phyloP scores from a whole-genome alignment of 1,140 invertebrate genomes.

The Drosophila dunni region DNA sequence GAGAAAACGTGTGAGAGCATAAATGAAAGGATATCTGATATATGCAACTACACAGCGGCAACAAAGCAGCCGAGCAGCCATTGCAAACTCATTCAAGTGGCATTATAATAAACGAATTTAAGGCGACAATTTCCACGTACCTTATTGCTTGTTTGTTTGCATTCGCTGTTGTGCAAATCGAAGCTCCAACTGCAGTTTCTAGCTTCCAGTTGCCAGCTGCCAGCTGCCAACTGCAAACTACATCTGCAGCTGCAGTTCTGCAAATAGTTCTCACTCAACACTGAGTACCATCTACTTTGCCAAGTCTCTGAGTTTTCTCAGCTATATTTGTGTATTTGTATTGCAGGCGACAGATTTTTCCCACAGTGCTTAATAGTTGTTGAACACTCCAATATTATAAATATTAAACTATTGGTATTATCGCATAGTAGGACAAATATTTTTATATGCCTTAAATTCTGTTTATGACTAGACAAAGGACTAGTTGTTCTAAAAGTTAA shows the following conservation, averaged over 20 bases:
- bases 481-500: no score
- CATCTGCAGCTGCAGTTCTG: conserved; percentile 30
- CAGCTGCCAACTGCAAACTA: not conserved
- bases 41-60: conserved; percentile 30
- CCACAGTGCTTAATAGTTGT: not conserved
- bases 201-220: not conserved
- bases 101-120: conserved; percentile 82
- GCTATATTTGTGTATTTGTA: conserved; percentile 2
- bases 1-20: conserved; percentile 51
- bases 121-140: conserved; percentile 75
- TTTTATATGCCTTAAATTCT: not conserved
- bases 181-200: conserved; percentile 11
- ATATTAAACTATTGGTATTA: not conserved
- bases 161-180: conserved; percentile 50
- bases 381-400: not conserved
- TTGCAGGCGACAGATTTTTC: not conserved
- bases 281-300: not conserved
- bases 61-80: conserved; percentile 17
- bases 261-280: conserved; percentile 27
- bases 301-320: conserved; percentile 4
- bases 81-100: conserved; percentile 77
- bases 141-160: conserved; percentile 81
- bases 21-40: conserved; percentile 63
- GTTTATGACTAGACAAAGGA: not conserved
- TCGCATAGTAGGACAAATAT: not conserved